phyloP scores from a whole-genome alignment of 2,113 vertebrate species.

The Caloenas nicobarica region DNA sequence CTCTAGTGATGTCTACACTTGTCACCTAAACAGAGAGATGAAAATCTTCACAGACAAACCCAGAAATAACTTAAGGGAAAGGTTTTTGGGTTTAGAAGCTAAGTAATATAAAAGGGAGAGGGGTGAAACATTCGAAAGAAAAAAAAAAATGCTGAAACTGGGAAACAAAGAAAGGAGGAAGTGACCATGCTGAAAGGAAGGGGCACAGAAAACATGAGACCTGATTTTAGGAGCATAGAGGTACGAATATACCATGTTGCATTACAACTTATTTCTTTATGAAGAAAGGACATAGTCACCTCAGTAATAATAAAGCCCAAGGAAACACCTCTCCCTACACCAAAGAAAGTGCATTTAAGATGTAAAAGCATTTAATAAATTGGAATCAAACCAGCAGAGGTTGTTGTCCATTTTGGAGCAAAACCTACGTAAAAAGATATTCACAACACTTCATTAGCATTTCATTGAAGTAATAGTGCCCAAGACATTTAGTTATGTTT shows the following conservation, averaged over 20 bases:
- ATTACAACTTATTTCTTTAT: background rate
- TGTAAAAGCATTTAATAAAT: conserved; percentile 32
- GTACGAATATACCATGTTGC: background rate
- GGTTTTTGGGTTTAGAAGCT: background rate
- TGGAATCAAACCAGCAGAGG: conserved; percentile 50
- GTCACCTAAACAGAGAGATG: background rate
- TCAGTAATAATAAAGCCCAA: background rate
- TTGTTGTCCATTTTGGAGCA: conserved; percentile 47
- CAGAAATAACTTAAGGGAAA: background rate
- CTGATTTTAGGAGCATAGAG: background rate
- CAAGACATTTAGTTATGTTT: background rate
- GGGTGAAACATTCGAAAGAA: background rate
- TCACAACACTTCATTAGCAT: conserved; percentile 3
- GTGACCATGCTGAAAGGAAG: background rate
- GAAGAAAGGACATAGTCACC: background rate
- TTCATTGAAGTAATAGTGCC: background rate
- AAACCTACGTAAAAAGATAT: conserved; percentile 50
- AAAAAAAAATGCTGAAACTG: background rate
- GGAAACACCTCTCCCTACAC: conserved; percentile 31
- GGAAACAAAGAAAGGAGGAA: background rate
- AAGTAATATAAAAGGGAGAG: background rate
- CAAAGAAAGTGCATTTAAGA: conserved; percentile 14
- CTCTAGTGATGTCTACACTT: background rate
- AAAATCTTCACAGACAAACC: background rate
- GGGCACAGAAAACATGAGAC: background rate